Conservation (phyloP, 2,113 vertebrate genomes). For the Ictalurus punctatus region DNA sequence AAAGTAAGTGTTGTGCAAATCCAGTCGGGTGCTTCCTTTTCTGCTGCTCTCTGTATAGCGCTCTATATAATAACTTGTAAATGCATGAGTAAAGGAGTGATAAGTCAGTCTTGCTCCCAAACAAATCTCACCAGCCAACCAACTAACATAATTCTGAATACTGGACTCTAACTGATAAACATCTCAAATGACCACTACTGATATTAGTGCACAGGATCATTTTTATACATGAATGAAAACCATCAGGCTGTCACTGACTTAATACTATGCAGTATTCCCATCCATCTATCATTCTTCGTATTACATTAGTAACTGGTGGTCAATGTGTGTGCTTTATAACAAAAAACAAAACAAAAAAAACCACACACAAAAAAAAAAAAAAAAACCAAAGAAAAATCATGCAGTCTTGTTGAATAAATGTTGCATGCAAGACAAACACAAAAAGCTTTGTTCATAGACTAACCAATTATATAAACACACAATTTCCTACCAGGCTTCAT, state of each 20-base stretch:
- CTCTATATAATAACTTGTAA: background rate
- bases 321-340: background rate
- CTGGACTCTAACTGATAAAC: background rate
- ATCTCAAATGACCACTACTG: background rate
- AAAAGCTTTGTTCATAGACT: slow-evolving; percentile 3
- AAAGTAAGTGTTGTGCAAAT: background rate
- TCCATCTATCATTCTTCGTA: background rate
- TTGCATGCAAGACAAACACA: slow-evolving; percentile 44
- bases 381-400: background rate
- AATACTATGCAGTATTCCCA: slow-evolving; percentile 2
- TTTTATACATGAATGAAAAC: slow-evolving; percentile 13
- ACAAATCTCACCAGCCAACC: background rate
- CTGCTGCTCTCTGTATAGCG: background rate
- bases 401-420: slow-evolving; percentile 30
- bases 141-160: slow-evolving; percentile 6
- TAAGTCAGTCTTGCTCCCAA: background rate
- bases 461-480: background rate
- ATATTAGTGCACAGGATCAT: background rate
- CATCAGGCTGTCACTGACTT: background rate
- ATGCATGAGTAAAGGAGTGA: background rate
- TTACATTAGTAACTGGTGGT: background rate
- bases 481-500: slow-evolving; percentile 4
- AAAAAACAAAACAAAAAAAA: no score
- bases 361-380: no score
- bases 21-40: background rate